A percentile compares a stretch with the other conserved stretches of the same genome.
phyloP scores from a whole-genome alignment of 2,113 vertebrate genomes.

The Xiphorhynchus elegans region DNA sequence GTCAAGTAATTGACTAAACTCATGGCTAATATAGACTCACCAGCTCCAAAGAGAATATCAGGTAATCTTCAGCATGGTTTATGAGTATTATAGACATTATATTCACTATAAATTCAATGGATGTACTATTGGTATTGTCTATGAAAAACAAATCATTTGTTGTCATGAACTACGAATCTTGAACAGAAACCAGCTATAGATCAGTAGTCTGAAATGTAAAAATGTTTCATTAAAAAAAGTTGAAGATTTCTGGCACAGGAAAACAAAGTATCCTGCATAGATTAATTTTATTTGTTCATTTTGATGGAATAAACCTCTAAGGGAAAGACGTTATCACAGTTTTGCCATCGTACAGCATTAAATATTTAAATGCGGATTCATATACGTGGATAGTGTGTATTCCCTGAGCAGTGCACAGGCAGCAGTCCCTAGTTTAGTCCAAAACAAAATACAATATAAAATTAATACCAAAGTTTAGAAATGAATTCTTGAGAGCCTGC shows the following conservation, averaged over 20 bases:
- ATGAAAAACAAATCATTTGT: neutral
- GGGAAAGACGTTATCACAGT: neutral
- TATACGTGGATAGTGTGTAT: neutral
- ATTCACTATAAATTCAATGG: neutral
- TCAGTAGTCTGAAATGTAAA: neutral
- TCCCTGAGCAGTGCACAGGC: neutral
- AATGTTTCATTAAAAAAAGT: neutral
- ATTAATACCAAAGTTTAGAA: neutral
- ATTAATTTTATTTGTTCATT: neutral
- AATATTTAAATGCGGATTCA: neutral
- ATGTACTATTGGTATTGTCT: neutral
- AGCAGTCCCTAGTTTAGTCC: neutral
- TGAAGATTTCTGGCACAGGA: neutral
- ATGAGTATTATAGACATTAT: neutral
- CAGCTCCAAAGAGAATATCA: neutral
- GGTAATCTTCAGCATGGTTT: neutral
- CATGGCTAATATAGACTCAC: neutral
- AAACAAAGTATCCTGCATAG: neutral
- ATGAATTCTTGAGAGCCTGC: neutral
- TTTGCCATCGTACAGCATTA: neutral
- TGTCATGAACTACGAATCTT: neutral
- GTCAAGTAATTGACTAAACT: neutral
- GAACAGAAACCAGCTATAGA: neutral
- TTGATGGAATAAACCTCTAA: neutral
- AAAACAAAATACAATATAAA: neutral